These are phyloP conservation scores for Saxicola maurus DNA, from an alignment of 2,797 vertebrate species.

Conservation along the genomic window DNA sequence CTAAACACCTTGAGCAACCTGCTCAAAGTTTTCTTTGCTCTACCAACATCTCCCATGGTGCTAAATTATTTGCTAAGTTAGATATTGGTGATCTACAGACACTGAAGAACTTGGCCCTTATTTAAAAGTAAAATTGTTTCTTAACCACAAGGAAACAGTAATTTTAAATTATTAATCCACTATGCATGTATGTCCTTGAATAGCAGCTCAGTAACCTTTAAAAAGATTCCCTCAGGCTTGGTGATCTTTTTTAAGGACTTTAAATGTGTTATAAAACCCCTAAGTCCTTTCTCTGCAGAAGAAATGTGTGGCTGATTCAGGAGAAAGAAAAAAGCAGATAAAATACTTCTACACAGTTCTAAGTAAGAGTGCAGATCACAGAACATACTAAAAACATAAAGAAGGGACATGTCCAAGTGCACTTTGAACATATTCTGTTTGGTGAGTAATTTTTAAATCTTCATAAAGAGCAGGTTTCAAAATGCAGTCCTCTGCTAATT, in stretches of 20 bases:
- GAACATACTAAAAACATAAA: background rate
- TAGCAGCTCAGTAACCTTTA: background rate
- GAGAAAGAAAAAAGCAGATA: background rate
- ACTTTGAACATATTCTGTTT: background rate
- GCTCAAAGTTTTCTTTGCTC: background rate
- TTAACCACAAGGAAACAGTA: background rate
- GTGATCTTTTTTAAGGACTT: background rate
- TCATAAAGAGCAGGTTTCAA: background rate
- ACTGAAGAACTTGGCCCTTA: background rate
- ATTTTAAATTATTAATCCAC: background rate
- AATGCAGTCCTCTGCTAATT: conserved; percentile 1
- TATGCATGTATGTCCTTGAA: background rate
- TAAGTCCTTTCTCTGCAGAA: background rate
- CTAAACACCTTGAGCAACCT: background rate
- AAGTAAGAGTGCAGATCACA: background rate
- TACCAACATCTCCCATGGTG: fast-evolving
- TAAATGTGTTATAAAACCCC: background rate
- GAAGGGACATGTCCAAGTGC: fast-evolving
- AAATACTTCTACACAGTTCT: background rate
- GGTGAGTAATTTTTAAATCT: background rate
- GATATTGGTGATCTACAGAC: background rate
- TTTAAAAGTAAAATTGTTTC: background rate
- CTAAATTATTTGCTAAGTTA: background rate
- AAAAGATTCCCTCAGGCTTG: background rate
- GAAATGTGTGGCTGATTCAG: background rate